phyloP scores from a whole-genome alignment of 2,797 vertebrate species.

The Propithecus deckenii region DNA sequence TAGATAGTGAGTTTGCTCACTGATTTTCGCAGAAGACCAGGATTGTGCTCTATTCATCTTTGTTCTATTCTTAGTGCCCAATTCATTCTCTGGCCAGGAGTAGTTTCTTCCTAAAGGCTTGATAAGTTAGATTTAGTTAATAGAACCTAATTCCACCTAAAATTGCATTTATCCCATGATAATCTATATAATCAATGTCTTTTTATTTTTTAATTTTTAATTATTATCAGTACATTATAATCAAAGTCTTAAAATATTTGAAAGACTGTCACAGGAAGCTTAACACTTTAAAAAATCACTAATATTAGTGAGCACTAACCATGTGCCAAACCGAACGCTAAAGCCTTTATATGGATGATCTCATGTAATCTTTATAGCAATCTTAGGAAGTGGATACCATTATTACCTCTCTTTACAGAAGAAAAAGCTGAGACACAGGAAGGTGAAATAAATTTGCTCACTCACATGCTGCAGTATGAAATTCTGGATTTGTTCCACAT shows the following conservation, averaged over 20 bases:
- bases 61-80: not conserved
- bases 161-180: not conserved
- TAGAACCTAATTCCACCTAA: not conserved
- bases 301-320: not conserved
- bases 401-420: not conserved
- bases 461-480: not conserved
- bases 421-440: not conserved
- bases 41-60: not conserved
- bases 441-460: not conserved
- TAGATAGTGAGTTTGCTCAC: not conserved
- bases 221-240: not conserved
- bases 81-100: not conserved
- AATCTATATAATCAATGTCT: not conserved
- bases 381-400: not conserved
- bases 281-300: not conserved
- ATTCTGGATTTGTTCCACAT: not conserved
- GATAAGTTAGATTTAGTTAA: not conserved
- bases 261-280: not conserved
- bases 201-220: not conserved
- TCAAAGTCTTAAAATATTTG: not conserved
- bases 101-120: not conserved
- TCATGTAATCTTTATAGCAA: not conserved
- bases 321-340: not conserved
- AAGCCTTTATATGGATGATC: not conserved
- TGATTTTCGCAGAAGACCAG: not conserved